Percentiles rank a stretch among this genome's conserved stretches.
These are phyloP conservation scores for Hypomesus transpacificus DNA, from an alignment of 2,113 vertebrate species.

Conservation along the genomic window DNA sequence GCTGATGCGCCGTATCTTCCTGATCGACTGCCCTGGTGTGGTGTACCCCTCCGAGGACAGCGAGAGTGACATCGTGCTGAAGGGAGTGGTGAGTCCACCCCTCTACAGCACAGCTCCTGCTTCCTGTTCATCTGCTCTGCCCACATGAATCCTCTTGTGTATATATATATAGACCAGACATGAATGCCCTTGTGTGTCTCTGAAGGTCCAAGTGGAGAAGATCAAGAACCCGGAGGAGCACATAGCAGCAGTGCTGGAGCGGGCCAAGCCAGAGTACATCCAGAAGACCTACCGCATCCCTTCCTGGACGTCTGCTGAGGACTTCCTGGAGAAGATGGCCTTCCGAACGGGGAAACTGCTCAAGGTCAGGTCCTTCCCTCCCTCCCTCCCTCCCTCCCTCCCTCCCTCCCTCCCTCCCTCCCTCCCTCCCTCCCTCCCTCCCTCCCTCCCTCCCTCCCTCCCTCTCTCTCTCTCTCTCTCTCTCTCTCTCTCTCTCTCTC, in stretches of 20 bases:
- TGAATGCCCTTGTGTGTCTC: neutral
- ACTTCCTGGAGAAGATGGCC: constrained; percentile 95
- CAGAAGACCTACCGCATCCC: constrained; percentile 92
- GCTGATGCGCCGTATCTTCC: constrained; percentile 94
- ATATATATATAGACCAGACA: too few relatives aligned
- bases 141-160: neutral
- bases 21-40: constrained; percentile 96
- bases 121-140: neutral
- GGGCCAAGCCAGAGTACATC: constrained; percentile 93
- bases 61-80: constrained; percentile 91
- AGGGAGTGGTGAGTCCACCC: constrained; percentile 86
- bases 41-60: constrained; percentile 96
- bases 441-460: too few relatives aligned
- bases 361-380: constrained; percentile 74
- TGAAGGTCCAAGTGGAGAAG: constrained; percentile 97
- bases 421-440: too few relatives aligned
- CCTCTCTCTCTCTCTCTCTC: too few relatives aligned
- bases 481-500: too few relatives aligned
- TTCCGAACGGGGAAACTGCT: constrained; percentile 87
- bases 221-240: constrained; percentile 93
- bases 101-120: neutral
- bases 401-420: too few relatives aligned
- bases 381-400: too few relatives aligned
- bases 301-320: constrained; percentile 81
- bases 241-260: constrained; percentile 84